phyloP scores from a whole-genome alignment of 1,140 invertebrate genomes.

The Drosophila truncata region DNA sequence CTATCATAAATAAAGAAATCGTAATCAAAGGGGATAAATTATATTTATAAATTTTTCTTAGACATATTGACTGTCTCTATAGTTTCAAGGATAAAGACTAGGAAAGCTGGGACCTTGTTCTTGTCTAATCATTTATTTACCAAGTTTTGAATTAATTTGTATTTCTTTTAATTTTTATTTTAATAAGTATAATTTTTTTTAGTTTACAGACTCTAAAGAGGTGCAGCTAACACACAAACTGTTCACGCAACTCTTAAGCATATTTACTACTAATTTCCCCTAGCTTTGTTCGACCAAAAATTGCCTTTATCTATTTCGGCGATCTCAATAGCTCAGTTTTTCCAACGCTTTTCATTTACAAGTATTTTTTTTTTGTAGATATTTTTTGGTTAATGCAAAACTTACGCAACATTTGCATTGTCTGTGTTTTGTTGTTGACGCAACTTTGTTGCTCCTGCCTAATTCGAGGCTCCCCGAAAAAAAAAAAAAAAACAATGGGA shows the following conservation, averaged over 20 bases:
- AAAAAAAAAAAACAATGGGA: conserved; percentile 45
- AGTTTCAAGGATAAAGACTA: too few species aligned
- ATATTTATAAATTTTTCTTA: too few species aligned
- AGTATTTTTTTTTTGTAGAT: not conserved
- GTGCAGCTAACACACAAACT: not conserved
- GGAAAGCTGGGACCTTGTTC: too few species aligned
- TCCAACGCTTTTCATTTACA: conserved; percentile 11
- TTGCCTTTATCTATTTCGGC: conserved; percentile 2
- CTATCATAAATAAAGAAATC: too few species aligned
- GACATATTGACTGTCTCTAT: too few species aligned
- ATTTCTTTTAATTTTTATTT: too few species aligned
- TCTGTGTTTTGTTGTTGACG: conserved; percentile 32
- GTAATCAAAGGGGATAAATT: too few species aligned
- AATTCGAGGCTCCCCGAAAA: conserved; percentile 34
- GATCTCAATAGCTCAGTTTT: conserved; percentile 23
- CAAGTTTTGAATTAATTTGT: too few species aligned
- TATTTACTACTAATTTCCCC: not conserved
- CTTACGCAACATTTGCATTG: conserved; percentile 54
- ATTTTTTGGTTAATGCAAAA: conserved; percentile 12
- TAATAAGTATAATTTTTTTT: too few species aligned
- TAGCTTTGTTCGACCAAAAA: not conserved
- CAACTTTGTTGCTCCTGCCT: conserved; percentile 52
- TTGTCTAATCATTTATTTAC: too few species aligned
- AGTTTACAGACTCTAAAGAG: not conserved
- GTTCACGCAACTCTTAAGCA: not conserved